Evolutionary conservation across 2,888 invertebrate species (phyloP).

Genomic region (Cabera pusaria): DNA sequence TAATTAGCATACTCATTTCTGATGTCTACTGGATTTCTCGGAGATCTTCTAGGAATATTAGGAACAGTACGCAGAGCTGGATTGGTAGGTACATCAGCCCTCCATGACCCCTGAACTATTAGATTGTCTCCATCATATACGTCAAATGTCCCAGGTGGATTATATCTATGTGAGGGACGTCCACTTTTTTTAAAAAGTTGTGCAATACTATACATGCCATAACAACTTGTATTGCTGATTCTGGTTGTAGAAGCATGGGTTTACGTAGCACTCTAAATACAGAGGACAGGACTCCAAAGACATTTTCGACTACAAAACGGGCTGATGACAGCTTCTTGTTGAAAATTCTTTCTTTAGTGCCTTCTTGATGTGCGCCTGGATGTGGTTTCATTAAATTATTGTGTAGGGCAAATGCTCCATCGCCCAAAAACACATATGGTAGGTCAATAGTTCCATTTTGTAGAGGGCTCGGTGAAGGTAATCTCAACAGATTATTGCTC

Average conservation of each 20-base stretch:
- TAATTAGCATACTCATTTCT: too few species aligned
- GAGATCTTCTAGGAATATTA: too few species aligned
- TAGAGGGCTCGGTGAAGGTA: too few species aligned
- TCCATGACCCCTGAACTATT: too few species aligned
- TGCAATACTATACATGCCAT: constrained; percentile 5
- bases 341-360: not conserved
- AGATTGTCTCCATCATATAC: too few species aligned
- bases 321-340: constrained; percentile 9
- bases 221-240: not conserved
- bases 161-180: not conserved
- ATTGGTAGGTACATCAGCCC: too few species aligned
- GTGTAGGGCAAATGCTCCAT: constrained; percentile 8
- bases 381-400: constrained; percentile 8
- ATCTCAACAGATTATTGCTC: too few species aligned
- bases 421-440: constrained; percentile 12
- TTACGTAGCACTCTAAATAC: constrained; percentile 1
- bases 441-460: too few species aligned
- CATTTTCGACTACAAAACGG: too few species aligned
- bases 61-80: too few species aligned
- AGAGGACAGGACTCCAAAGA: constrained; percentile 8
- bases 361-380: constrained; percentile 3
- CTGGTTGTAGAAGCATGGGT: constrained; percentile 4
- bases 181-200: constrained; percentile 2
- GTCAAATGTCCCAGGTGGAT: not conserved
- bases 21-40: too few species aligned